Base-by-base conservation (phyloP, 1,140 invertebrate species). In the Platyura marginata region DNA sequence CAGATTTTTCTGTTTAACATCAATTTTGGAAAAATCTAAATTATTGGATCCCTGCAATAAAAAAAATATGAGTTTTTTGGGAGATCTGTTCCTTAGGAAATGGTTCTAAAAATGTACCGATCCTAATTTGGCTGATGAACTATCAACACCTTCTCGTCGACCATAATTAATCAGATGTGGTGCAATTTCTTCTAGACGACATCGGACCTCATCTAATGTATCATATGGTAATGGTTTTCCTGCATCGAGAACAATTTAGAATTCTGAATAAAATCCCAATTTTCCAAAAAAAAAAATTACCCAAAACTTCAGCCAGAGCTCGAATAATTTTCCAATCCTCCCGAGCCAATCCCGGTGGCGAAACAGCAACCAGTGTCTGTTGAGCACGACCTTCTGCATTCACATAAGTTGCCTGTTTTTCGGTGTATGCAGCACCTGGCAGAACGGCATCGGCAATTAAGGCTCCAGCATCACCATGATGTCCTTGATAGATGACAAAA, bases 281-380 rank as follows among this genome's bases (percentile, higher is more conserved):
- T n/a, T n/a, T n/a, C n/a, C n/a, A n/a, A n/a, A n/a, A n/a, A n/a
- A n/a, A n/a, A n/a, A n/a, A n/a, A n/a, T n/a, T n/a, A n/a, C n/a
- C 91, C 18, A 81, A 63, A 50, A 98, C 73, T 77, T 93, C 70
- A 15, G 71, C 74, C 3, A 76, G 56, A 11, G 74, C 70, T 45
- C 72, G 68, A 49, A 98, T 79, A 46, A 99, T 95, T 69, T 98
- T 98, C 95, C 95, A 99, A 67, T 99, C 95, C 49, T 91, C 87
- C 44, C 92, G 72, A 1, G 91, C 92, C 64, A 85, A 70, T 46
- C 93, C 93, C 13, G 94, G 94, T 34, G 94, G 86, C 20, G 83
- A 78, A n/a, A 98, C 78, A 13, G 93, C 94, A 3, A 77, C 68
- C 34, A 81, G 67, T 2, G 91, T 93, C 68, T 92, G 80, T 66